A percentile compares a stretch with the other conserved stretches of the same genome.
Conservation (phyloP, 2,888 invertebrate genomes). For the Baccha elongata region DNA sequence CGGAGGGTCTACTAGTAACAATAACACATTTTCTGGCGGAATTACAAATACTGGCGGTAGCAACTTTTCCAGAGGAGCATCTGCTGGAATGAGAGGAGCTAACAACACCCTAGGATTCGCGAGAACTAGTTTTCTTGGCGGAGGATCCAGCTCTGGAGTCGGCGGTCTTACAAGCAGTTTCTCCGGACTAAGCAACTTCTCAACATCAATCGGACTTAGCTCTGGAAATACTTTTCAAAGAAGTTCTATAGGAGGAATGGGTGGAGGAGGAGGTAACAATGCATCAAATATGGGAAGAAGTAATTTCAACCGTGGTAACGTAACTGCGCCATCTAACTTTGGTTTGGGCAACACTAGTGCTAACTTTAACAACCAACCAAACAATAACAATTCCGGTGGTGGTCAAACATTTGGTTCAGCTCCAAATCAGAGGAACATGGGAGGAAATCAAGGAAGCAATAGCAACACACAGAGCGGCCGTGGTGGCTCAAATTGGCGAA, state of each 20-base stretch:
- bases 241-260: conserved; percentile 3
- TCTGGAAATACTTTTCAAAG: conserved; percentile 9
- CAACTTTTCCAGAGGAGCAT: conserved; percentile 25
- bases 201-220: conserved; percentile 10
- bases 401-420: conserved; percentile 5
- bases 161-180: conserved; percentile 24
- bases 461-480: conserved; percentile 25
- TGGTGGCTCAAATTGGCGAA: conserved; percentile 57
- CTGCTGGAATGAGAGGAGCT: conserved; percentile 6
- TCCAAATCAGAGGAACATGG: conserved; percentile 20
- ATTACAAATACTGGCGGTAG: not conserved
- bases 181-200: conserved; percentile 33
- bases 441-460: conserved; percentile 11
- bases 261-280: not conserved
- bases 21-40: conserved; percentile 2
- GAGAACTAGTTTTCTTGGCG: not conserved
- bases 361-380: conserved; percentile 26
- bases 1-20: not conserved
- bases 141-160: not conserved
- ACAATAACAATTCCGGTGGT: not conserved
- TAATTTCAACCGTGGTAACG: conserved; percentile 27
- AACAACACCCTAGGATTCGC: conserved; percentile 16
- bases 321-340: not conserved
- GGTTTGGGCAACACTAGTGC: not conserved
- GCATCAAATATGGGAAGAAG: conserved; percentile 17